Conservation (phyloP, 2,888 invertebrate genomes). For the Sturmia bella region DNA sequence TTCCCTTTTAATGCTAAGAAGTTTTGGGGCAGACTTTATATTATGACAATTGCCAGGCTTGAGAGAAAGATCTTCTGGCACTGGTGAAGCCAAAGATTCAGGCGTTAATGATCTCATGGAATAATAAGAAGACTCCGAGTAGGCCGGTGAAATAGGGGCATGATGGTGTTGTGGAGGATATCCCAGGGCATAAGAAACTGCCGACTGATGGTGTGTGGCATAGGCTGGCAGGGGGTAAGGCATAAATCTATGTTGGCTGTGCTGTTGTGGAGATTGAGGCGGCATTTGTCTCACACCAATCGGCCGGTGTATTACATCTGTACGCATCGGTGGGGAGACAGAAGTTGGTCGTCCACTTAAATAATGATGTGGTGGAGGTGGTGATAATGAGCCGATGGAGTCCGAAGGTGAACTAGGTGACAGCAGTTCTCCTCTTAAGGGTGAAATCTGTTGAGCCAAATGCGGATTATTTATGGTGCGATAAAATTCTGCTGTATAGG, state of each 20-base stretch:
- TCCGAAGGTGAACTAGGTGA: slow-evolving; percentile 81
- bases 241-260: slow-evolving; percentile 68
- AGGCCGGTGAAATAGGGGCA: slow-evolving; percentile 81
- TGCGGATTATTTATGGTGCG: slow-evolving; percentile 80
- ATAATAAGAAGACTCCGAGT: slow-evolving; percentile 81
- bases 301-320: slow-evolving; percentile 79
- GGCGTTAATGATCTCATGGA: slow-evolving; percentile 81
- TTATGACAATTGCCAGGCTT: slow-evolving; percentile 73
- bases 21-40: slow-evolving; percentile 65
- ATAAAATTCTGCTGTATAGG: slow-evolving; percentile 81
- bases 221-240: slow-evolving; percentile 69
- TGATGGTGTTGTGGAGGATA: slow-evolving; percentile 73
- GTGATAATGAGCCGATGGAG: slow-evolving; percentile 80
- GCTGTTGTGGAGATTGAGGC: slow-evolving; percentile 70
- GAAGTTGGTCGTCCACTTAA: slow-evolving; percentile 80
- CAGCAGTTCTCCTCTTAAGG: slow-evolving; percentile 78
- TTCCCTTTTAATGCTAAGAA: slow-evolving; percentile 29
- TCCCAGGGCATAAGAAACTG: slow-evolving; percentile 68
- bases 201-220: slow-evolving; percentile 68
- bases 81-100: slow-evolving; percentile 79
- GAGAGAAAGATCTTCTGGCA: slow-evolving; percentile 81
- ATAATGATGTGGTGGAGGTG: slow-evolving; percentile 81
- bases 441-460: slow-evolving; percentile 77
- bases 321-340: slow-evolving; percentile 80
- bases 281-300: slow-evolving; percentile 76